phyloP scores from a whole-genome alignment of 2,888 invertebrate genomes.

The Dryadula phaetusa region DNA sequence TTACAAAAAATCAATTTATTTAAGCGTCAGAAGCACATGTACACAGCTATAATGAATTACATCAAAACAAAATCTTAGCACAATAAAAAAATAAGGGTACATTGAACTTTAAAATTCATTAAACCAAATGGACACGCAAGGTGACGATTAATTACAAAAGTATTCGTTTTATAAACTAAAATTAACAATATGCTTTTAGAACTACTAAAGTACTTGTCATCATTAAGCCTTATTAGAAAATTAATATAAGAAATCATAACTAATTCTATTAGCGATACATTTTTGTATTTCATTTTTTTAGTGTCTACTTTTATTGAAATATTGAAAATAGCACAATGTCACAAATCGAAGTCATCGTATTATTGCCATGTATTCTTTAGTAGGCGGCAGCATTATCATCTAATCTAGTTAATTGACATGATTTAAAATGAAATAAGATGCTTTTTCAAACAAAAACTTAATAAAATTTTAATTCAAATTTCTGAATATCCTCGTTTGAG shows the following conservation, averaged over 20 bases:
- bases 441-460: no score
- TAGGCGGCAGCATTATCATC: neutral
- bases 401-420: no score
- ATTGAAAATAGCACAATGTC: neutral
- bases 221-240: neutral
- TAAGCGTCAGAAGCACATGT: no score
- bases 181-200: neutral
- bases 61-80: conserved; percentile 7
- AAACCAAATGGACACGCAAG: conserved; percentile 38
- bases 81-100: conserved; percentile 26
- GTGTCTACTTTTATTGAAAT: no score
- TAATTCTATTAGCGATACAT: neutral
- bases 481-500: neutral
- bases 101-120: conserved; percentile 41
- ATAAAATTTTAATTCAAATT: no score
- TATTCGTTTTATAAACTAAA: conserved; percentile 23
- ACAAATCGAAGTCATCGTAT: neutral
- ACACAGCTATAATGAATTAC: neutral
- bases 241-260: neutral
- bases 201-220: conserved; percentile 23
- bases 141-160: conserved; percentile 36
- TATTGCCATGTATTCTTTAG: neutral
- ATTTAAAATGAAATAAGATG: no score
- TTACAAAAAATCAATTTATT: no score
- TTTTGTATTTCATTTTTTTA: neutral